A percentile compares a stretch with the other conserved stretches of the same genome.
phyloP scores from a whole-genome alignment of 1,140 invertebrate genomes.

The Bombus haemorrhoidalis region DNA sequence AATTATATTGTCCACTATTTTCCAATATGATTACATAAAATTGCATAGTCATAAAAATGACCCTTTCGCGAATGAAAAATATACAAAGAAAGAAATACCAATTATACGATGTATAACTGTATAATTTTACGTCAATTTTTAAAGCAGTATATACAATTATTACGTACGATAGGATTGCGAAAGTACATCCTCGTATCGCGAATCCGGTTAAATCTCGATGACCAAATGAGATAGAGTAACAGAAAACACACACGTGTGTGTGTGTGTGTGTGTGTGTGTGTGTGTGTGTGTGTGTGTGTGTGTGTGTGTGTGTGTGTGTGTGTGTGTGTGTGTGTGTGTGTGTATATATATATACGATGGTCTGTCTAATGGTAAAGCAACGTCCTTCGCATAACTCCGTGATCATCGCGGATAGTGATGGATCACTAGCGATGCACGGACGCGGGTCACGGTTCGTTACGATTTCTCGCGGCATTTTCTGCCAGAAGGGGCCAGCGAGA shows the following conservation, averaged over 20 bases:
- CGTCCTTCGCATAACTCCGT: slow-evolving; percentile 75
- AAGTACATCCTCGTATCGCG: neutral
- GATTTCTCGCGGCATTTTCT: slow-evolving; percentile 68
- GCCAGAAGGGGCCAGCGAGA: slow-evolving; percentile 11
- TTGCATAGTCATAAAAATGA: neutral
- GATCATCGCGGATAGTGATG: slow-evolving; percentile 73
- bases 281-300: no score
- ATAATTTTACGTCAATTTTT: neutral
- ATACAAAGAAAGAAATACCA: no score
- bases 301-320: no score
- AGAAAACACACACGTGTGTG: slow-evolving; percentile 8
- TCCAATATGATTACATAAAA: neutral
- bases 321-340: no score
- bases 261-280: no score
- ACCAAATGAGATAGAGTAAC: slow-evolving; percentile 23
- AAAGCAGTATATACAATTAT: neutral
- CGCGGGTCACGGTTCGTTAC: slow-evolving; percentile 71
- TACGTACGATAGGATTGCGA: neutral
- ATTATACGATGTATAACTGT: neutral
- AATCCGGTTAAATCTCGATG: slow-evolving; percentile 19
- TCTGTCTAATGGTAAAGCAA: slow-evolving; percentile 63
- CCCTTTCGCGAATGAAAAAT: neutral
- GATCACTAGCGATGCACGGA: slow-evolving; percentile 63
- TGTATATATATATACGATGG: neutral
- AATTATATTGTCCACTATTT: neutral